Base-by-base conservation (phyloP, 1,140 invertebrate genomes). In the Holotrichia oblita region DNA sequence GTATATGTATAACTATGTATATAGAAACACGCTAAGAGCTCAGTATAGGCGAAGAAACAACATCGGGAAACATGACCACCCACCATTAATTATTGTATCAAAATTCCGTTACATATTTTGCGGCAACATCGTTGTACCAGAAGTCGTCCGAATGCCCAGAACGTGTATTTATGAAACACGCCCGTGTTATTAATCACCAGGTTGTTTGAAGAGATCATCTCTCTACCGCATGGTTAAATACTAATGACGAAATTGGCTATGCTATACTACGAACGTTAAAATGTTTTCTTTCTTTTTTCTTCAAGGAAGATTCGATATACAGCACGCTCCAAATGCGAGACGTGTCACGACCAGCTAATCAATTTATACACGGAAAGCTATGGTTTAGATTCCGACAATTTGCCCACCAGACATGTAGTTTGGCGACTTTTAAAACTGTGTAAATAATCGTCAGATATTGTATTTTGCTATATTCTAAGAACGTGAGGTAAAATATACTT, bases 81-180 rank as follows among this genome's bases (percentile, higher is more conserved):
- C 61, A 69, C 61, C 61, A 69, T 69, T 69, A 69, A 69, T 69
- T 69, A 69, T 69, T 69, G 22, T 69, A 69, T 69, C 61, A 69
- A 69, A 69, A 69, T 69, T 69, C 61, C 61, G 61, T 69, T 69
- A 69, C 61, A 69, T 69, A 69, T 69, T 69, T 69, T 69, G 61
- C 61, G 61, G 61, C 61, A 69, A 69, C 61, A 12, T 69, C 61
- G 61, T 69, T 69, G 61, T 27, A 69, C 61, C 61, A 69, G 61
- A 69, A 69, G 61, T 69, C 61, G 24, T 69, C 61, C 61, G 61
- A 69, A 34, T 69, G 61, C 22, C 61, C 27, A 24, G 27, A 69
- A 69, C 22, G 24, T 69, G 61, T 69, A 69, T 69, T 69, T 69
- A 69, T 69, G 61, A 34, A 69, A 34, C 61, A 69, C 61, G 61